Evolutionary conservation across 2,113 vertebrate species (phyloP).

Genomic region (Emydura subglobosa): DNA sequence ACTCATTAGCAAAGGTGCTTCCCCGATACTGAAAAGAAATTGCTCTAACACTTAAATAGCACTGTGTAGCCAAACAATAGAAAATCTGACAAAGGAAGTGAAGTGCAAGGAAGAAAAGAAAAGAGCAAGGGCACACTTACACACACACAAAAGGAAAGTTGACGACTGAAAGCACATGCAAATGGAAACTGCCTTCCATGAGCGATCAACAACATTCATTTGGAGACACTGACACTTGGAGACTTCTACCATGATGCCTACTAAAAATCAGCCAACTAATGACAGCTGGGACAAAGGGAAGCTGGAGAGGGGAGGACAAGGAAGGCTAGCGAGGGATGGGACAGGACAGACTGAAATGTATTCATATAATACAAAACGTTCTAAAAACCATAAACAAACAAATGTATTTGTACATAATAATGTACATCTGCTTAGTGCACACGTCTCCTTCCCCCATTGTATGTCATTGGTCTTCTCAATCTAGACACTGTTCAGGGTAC

Average conservation of each 20-base stretch:
- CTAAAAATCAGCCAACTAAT: fast-evolving
- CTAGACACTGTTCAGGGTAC: background rate
- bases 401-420: background rate
- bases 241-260: background rate
- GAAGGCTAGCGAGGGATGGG: background rate
- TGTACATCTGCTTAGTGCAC: background rate
- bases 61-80: background rate
- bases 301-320: background rate
- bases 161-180: background rate
- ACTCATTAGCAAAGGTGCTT: fast-evolving
- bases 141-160: background rate
- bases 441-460: background rate
- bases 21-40: background rate
- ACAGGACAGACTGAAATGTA: background rate
- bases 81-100: background rate
- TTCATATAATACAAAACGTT: fast-evolving
- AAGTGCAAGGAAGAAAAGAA: fast-evolving
- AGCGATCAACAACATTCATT: background rate
- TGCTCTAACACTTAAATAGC: background rate
- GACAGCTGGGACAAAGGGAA: background rate
- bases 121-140: background rate
- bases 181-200: background rate
- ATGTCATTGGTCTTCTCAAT: background rate
- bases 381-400: background rate
- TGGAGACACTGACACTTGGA: background rate